These are phyloP conservation scores for Mugil cephalus DNA, from an alignment of 2,113 vertebrate species.

Conservation along the genomic window DNA sequence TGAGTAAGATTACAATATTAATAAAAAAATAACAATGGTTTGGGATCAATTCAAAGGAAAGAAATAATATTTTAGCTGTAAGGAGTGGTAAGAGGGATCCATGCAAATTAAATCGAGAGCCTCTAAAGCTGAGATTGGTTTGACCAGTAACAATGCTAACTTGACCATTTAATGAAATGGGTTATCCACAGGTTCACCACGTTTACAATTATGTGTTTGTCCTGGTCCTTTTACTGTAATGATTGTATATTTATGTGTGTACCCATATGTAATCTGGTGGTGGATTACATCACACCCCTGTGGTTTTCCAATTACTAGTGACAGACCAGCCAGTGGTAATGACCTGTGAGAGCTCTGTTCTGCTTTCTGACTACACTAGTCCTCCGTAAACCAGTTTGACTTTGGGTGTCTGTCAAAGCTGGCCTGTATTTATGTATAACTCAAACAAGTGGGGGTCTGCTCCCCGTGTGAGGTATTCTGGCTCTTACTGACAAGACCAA, in stretches of 20 bases:
- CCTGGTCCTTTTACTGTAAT: constrained; percentile 42
- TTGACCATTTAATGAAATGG: not conserved
- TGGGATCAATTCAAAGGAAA: not conserved
- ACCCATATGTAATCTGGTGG: constrained; percentile 58
- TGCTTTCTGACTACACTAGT: constrained; percentile 65
- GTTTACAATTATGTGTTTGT: constrained; percentile 48
- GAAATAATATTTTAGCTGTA: constrained; percentile 12
- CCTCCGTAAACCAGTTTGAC: constrained; percentile 78
- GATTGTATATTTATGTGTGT: constrained; percentile 71
- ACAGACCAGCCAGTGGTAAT: constrained; percentile 71
- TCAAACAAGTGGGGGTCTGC: constrained; percentile 76
- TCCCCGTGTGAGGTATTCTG: constrained; percentile 70
- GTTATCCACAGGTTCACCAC: constrained; percentile 30
- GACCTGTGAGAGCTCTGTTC: constrained; percentile 71
- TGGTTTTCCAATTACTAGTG: constrained; percentile 70
- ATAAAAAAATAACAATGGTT: constrained; percentile 6
- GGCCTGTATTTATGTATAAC: constrained; percentile 77
- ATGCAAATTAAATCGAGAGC: not conserved
- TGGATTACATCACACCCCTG: constrained; percentile 76
- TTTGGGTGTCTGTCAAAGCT: constrained; percentile 78
- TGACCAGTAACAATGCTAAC: constrained; percentile 33
- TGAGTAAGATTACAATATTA: not conserved
- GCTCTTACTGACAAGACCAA: constrained; percentile 65
- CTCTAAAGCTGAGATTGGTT: constrained; percentile 11
- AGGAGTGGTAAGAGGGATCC: constrained; percentile 1